Evolutionary conservation across 2,888 invertebrate genomes (phyloP), one percentile per base, ranked within the genome.

Genomic region (Anoplius nigerrimus): DNA sequence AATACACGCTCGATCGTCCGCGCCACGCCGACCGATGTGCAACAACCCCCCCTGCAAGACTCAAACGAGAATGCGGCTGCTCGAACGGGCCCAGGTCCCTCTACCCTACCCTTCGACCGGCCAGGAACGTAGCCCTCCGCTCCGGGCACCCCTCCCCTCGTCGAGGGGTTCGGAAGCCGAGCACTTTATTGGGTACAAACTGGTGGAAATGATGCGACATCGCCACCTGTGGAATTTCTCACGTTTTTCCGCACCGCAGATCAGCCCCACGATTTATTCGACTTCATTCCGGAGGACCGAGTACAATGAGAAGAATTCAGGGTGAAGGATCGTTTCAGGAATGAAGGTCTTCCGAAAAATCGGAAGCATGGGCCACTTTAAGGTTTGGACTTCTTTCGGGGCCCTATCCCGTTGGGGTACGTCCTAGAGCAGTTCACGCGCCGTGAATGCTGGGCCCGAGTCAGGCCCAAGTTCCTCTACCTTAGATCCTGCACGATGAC

Each of bases 41-140:
- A 69, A 72, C 69, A 78, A 79, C 81, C 82, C 84, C 80, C 82
- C 79, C 71, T 65, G 72, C 62, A 70, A 81, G 72, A 75, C 73
- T 75, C 75, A 75, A 77, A 85, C 81, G 74, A 71, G 82, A 85
- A 80, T 83, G 83, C 82, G 75, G 72, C 72, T 68, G 67, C 69
- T 72, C 64, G 52, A 71, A 59, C 64, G 68, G 78, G 71, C 74
- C 78, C 75, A 71, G 68, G 58, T 76, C 75, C 56, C 66, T 78
- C 65, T 63, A 69, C 69, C 78, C 78, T 76, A 73, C 74, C 69
- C 72, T 69, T 66, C 62, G 52, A 63, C 57, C 21, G 34, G 63
- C 15, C 82, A 83, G 80, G 79, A 64, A 43, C 72, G 81, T 77
- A 52, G 15, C 5, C 45, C 21, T 18, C 5, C 2, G 5, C 34